Base-by-base conservation (phyloP, 2,797 vertebrate genomes). In the Diplodus sargus region DNA sequence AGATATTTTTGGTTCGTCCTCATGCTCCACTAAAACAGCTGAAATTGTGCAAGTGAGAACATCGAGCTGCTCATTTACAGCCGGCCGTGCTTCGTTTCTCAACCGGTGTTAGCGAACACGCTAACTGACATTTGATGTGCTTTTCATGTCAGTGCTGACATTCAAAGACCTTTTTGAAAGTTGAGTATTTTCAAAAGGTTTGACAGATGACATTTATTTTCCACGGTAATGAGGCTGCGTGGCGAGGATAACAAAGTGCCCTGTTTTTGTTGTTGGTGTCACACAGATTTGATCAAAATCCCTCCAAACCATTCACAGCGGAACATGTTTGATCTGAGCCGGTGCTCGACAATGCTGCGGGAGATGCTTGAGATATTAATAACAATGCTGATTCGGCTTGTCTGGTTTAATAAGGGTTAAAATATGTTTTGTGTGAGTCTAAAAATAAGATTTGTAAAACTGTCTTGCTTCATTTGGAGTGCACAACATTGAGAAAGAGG, bases 101-200 rank as follows among this genome's bases (percentile, higher is more conserved):
- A 49, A 1, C 7, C 51, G 1, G 20, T 23, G 70, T 65, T 71
- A 47, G 0, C 39, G 71, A 84, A 82, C 77, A 76, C 2, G 57
- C 80, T 77, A 23, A 4, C 72, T 90, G 91, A 85, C 90, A 89
- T 93, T 89, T 91, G 69, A 86, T 78, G 69, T 58, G 85, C 81
- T 83, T 89, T 86, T 85, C 83, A 84, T 88, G 89, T 91, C 89
- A 78, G 34, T 77, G 79, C 58, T 89, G 91, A 91, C 86, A 90
- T 92, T 92, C 83, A 89, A 57, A 85, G 82, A 65, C 85, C 87
- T 84, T 92, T 89, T 85, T 86, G 68, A 80, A 63, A 71, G 68
- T 34, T 66, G 58, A 77, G 70, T 78, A 13, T 86, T 84, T 84
- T 87, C 73, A 74, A 73, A 87, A 65, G 56, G 65, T 63, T 70